Evolutionary conservation across 2,888 invertebrate genomes (phyloP), one percentile per base, ranked within the genome.

Genomic region (Acronicta psi): DNA sequence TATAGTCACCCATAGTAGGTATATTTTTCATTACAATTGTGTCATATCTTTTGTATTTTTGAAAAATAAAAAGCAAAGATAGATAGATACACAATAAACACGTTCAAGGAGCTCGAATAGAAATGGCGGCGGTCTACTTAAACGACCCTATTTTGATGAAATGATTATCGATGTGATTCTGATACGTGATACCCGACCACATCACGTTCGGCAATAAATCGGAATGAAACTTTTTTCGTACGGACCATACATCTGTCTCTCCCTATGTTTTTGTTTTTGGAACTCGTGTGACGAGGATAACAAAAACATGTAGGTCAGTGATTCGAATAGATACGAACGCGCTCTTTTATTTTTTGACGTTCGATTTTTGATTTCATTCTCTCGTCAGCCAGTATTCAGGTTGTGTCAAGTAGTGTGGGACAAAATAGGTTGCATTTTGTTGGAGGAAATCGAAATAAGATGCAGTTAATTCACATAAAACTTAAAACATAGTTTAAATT

Each of bases 171-270:
- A 18, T 16, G 43, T 40, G 53, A 50, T 55, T 66, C 37, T 8
- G 34, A 38, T 49, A 60, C 75, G 72, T 71, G 73, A 57, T 52
- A 44, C 43, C 38, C 5, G 57, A 59, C 57, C 62, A 31, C 55
- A 44, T 69, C 79, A 78, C 80, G 76, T 76, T 63, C 61, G 36
- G 23, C 56, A 38, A 63, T 74, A 74, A 69, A 67, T 53, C 47
- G 41, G 36, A 23, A 31, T 25, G 29, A 45, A 61, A 62, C 58
- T 67, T 66, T 59, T 74, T 54, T 44, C 36, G 18, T 34, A 37
- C 20, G 16, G 16, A 14, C 47, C 16, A 14, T 18, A 13, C 37
- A n/a, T n/a, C n/a, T 34, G 11, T 16, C 23, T 9, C 38, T 18
- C 29, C 31, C 37, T 50, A 50, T 53, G 44, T 60, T 64, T 69